These are phyloP conservation scores for Oncorhynchus clarkii DNA, from an alignment of 2,113 vertebrate species.

Conservation along the genomic window DNA sequence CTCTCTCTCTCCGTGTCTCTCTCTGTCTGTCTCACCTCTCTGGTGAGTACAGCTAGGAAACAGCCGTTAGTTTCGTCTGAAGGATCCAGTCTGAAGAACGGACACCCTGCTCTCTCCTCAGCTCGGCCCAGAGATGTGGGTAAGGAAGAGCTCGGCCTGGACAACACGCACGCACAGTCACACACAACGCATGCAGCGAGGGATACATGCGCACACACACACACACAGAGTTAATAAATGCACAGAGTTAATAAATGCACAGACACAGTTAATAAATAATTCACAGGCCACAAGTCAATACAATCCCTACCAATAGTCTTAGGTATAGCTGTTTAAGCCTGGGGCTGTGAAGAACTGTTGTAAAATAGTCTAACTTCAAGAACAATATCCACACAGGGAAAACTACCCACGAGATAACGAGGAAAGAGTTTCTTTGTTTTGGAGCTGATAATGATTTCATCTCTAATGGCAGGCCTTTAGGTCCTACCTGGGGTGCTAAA, in stretches of 20 bases:
- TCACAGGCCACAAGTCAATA: constrained; percentile 21
- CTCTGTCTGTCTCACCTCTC: constrained; percentile 68
- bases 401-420: background rate
- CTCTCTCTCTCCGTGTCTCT: background rate
- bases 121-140: constrained; percentile 51
- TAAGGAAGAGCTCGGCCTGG: constrained; percentile 71
- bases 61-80: constrained; percentile 83
- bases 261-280: constrained; percentile 8
- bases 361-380: constrained; percentile 9
- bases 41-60: constrained; percentile 84
- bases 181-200: background rate
- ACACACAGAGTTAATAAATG: constrained; percentile 7
- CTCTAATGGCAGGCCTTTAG: constrained; percentile 36
- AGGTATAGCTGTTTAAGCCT: constrained; percentile 39
- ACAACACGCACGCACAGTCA: constrained; percentile 20
- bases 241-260: constrained; percentile 3
- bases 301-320: constrained; percentile 17
- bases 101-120: constrained; percentile 41
- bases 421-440: background rate
- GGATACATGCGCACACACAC: background rate
- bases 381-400: constrained; percentile 1
- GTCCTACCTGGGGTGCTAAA: constrained; percentile 29
- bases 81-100: constrained; percentile 80
- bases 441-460: background rate
- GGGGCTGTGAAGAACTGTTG: constrained; percentile 18